Conservation (phyloP, 2,113 vertebrate genomes). For the Pyxicephalus adspersus region DNA sequence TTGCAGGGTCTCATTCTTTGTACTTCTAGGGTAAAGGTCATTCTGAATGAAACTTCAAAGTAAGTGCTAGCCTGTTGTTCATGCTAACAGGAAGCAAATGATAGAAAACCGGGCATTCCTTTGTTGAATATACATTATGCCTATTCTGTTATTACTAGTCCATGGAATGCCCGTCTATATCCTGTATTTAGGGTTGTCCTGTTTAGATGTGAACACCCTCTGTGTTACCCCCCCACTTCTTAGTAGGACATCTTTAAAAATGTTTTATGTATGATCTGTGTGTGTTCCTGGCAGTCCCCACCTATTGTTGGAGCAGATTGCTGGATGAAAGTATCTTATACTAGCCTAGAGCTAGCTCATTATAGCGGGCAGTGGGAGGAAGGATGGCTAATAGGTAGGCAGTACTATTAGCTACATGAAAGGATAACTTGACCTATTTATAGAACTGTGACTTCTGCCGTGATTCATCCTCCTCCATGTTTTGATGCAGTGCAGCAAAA, state of each 20-base stretch:
- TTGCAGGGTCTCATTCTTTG: background rate
- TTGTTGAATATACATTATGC: slow-evolving; percentile 9
- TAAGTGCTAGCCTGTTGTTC: background rate
- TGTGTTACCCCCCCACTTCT: no score
- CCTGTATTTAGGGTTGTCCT: background rate
- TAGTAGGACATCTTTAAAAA: no score
- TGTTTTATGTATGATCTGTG: no score
- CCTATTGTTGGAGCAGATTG: no score
- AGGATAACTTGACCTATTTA: background rate
- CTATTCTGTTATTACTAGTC: background rate
- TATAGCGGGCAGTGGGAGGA: no score
- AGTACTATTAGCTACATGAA: background rate
- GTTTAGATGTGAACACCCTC: background rate
- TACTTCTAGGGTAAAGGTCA: slow-evolving; percentile 4
- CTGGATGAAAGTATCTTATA: no score
- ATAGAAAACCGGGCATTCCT: slow-evolving; percentile 32
- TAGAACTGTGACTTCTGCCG: background rate
- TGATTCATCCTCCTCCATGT: background rate
- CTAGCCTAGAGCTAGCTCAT: no score
- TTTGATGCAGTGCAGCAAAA: no score
- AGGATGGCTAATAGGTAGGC: no score
- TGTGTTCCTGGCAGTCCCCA: no score
- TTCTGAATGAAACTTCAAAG: slow-evolving; percentile 24
- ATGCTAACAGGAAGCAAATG: slow-evolving; percentile 21
- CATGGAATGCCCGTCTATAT: background rate